Conservation (phyloP, 2,888 invertebrate species). For the Pseudococcus jackbeardsleyi region DNA sequence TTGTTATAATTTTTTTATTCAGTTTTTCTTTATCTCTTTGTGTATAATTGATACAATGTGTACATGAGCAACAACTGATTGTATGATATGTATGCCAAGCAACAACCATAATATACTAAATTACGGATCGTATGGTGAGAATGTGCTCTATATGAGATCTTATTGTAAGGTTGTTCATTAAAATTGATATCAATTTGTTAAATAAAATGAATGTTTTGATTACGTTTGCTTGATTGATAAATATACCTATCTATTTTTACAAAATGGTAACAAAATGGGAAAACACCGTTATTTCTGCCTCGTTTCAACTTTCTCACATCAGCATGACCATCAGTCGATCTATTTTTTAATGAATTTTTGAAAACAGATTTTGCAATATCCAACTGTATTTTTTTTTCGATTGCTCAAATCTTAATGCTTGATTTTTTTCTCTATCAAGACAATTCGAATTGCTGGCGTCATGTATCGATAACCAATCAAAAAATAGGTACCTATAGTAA, state of each 20-base stretch:
- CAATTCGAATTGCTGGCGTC: too few species aligned
- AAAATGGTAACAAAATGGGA: too few species aligned
- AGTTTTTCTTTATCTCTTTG: not conserved
- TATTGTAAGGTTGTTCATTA: conserved; percentile 23
- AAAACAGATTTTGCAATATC: too few species aligned
- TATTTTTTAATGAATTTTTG: too few species aligned
- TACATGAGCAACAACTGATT: not conserved
- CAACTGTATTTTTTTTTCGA: too few species aligned
- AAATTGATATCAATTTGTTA: not conserved
- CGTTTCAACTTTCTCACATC: too few species aligned
- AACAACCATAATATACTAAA: not conserved
- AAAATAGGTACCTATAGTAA: too few species aligned
- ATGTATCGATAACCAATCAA: too few species aligned
- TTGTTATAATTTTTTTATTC: conserved; percentile 1
- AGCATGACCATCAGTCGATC: too few species aligned
- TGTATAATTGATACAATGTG: not conserved
- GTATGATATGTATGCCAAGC: not conserved
- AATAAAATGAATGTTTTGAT: not conserved
- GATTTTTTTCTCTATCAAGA: too few species aligned
- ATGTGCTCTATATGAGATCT: not conserved
- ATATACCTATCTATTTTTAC: not conserved
- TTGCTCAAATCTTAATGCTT: too few species aligned
- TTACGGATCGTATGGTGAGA: conserved; percentile 5
- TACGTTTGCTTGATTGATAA: not conserved
- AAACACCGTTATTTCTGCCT: too few species aligned